phyloP scores from a whole-genome alignment of 2,797 vertebrate species.

The Helarctos malayanus region DNA sequence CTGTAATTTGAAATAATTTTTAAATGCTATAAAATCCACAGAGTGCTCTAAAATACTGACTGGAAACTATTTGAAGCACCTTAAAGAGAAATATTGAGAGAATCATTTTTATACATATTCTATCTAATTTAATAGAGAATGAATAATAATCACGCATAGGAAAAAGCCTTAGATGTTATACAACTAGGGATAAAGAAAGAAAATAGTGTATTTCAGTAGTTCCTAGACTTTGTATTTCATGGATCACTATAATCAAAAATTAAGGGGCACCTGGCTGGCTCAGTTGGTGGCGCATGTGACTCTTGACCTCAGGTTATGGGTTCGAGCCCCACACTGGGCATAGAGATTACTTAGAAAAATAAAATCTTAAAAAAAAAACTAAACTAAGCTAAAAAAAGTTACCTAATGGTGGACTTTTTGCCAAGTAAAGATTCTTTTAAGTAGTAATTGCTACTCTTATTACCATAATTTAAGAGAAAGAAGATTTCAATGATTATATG shows the following conservation, averaged over 20 bases:
- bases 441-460: not conserved
- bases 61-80: not conserved
- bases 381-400: not conserved
- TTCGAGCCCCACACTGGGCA: not conserved
- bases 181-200: slow-evolving; percentile 1
- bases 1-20: slow-evolving; percentile 46
- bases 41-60: slow-evolving; percentile 10
- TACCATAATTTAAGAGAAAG: not conserved
- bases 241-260: not conserved
- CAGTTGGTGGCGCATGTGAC: not conserved
- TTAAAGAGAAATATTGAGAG: slow-evolving; percentile 30
- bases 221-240: not conserved
- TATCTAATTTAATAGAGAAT: not conserved
- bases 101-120: not conserved
- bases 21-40: not conserved
- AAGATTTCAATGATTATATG: not conserved
- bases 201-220: not conserved
- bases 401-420: not conserved
- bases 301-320: not conserved
- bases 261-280: not conserved
- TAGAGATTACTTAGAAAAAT: not conserved
- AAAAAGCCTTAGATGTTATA: slow-evolving; percentile 10
- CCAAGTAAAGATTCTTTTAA: not conserved
- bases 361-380: not conserved
- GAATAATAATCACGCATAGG: not conserved